These are phyloP conservation scores for Ophthalmolycus amberensis DNA, from an alignment of 2,113 vertebrate species.

Conservation along the genomic window DNA sequence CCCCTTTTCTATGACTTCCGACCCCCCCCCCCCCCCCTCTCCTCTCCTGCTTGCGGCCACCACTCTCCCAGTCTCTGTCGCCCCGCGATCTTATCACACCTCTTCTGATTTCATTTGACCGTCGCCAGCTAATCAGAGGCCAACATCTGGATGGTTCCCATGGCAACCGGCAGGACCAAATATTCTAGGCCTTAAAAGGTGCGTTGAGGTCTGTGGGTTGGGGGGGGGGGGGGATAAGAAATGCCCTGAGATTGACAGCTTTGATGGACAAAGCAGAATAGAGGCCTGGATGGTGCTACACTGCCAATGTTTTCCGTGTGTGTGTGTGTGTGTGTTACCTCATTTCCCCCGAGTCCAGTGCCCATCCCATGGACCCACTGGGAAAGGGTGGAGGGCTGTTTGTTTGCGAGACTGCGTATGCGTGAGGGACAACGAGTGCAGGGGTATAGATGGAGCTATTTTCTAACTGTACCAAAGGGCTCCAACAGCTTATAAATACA, in stretches of 20 bases:
- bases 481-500: conserved; percentile 73
- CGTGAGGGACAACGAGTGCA: conserved; percentile 42
- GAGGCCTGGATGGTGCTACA: conserved; percentile 64
- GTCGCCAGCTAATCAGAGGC: conserved; percentile 92
- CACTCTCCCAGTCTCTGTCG: conserved; percentile 86
- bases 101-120: conserved; percentile 98
- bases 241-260: conserved; percentile 81
- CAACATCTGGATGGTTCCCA: conserved; percentile 98
- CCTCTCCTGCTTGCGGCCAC: conserved; percentile 79
- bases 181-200: conserved; percentile 85
- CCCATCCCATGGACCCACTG: conserved; percentile 73
- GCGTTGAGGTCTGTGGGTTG: conserved; percentile 68
- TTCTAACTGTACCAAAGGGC: conserved; percentile 69
- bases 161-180: conserved; percentile 93
- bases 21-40: not conserved
- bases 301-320: conserved; percentile 41
- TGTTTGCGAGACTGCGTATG: conserved; percentile 60
- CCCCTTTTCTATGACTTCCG: conserved; percentile 63
- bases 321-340: conserved; percentile 69
- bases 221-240: conserved; percentile 44
- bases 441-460: conserved; percentile 63
- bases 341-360: conserved; percentile 76
- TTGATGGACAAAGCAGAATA: conserved; percentile 77
- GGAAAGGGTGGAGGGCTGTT: conserved; percentile 75
- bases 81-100: conserved; percentile 93